Evolutionary conservation across 2,888 invertebrate genomes (phyloP), one percentile per base, ranked within the genome.

Genomic region (Andrena minutula): DNA sequence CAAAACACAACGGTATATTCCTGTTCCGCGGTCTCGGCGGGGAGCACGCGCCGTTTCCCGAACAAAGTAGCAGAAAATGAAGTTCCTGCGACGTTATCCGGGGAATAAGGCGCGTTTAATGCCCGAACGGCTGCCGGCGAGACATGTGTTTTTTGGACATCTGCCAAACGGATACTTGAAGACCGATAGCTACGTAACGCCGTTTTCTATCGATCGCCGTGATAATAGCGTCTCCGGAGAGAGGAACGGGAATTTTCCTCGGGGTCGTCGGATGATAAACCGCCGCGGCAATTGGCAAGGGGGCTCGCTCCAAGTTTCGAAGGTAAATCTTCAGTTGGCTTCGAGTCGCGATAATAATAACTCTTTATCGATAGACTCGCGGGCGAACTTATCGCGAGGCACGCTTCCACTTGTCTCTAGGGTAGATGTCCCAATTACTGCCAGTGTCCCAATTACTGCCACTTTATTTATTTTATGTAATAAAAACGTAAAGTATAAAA

Each of bases 151-250:
- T 56, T 47, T 66, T 74, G 78, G 78, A 64, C 2, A 23, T 32
- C 8, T 1, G 71, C 78, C 70, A 77, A 64, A 69, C 32, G 23
- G 61, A 73, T 65, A 49, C 69, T 80, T 56, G 64, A 65, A 49
- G 26, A 69, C 35, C 61, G 65, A 72, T 58, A 30, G 51, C 70
- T 53, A 66, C 66, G 76, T 28, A 58, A 32, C 64, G 30, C 49
- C 53, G 64, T 61, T 79, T 72, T 73, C 65, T 80, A 83, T 83
- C 49, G 79, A 83, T 79, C 76, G 72, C 79, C 28, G 61, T 61
- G 53, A 80, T 80, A 68, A 80, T 72, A 65, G 35, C 20, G 35
- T 41, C 26, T 26, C n/a, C n/a, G 8, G 30, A 49, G 30, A 23
- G 41, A 53, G 53, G 30, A 70, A 28, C 16, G 58, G 60, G n/a